phyloP scores from a whole-genome alignment of 2,888 invertebrate genomes.

The Ametastegia equiseti region DNA sequence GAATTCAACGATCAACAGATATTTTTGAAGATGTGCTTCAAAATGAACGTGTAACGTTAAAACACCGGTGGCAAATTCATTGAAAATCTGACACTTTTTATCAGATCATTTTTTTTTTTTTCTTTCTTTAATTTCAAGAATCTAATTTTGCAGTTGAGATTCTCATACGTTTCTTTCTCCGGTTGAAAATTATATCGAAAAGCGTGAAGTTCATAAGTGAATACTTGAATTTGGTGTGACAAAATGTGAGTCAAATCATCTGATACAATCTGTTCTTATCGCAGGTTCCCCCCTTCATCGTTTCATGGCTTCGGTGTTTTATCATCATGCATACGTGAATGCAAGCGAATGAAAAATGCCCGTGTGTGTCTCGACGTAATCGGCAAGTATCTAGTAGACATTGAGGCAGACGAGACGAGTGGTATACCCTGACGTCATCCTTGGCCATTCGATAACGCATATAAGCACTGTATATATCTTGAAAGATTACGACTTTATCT shows the following conservation, averaged over 20 bases:
- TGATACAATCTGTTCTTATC: neutral
- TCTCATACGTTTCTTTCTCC: too few species aligned
- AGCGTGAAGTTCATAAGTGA: too few species aligned
- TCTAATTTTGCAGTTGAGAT: too few species aligned
- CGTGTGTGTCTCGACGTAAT: neutral
- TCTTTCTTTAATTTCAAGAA: too few species aligned
- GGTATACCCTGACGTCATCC: neutral
- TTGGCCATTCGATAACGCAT: neutral
- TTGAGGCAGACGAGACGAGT: constrained; percentile 14
- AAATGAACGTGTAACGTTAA: too few species aligned
- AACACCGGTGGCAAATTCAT: too few species aligned
- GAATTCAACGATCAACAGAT: too few species aligned
- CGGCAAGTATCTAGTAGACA: constrained; percentile 24
- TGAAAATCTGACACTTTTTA: too few species aligned
- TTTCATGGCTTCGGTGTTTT: neutral
- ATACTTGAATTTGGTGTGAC: too few species aligned
- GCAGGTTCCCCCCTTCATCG: neutral
- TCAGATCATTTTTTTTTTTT: too few species aligned
- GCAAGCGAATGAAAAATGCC: neutral
- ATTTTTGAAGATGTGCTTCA: too few species aligned
- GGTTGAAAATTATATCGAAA: neutral
- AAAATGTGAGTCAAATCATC: neutral
- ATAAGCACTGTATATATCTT: neutral
- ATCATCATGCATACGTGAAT: neutral
- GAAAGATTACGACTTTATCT: neutral